These are phyloP conservation scores for Strigamia crassipes DNA, from an alignment of 2,888 invertebrate genomes.

Conservation along the genomic window DNA sequence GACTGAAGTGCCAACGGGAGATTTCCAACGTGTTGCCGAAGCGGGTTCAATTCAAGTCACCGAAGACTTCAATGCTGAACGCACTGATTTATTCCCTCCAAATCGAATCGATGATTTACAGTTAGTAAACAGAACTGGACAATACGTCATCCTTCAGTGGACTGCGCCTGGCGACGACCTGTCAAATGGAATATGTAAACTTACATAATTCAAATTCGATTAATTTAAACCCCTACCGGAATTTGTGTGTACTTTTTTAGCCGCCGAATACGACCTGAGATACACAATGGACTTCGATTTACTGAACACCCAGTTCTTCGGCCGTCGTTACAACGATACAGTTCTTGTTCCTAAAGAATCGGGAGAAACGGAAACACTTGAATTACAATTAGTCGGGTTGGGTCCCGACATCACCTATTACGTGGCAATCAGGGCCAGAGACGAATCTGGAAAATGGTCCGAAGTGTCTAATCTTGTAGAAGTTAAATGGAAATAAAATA, in stretches of 20 bases:
- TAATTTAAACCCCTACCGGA: too few relatives aligned
- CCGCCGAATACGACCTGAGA: neutral
- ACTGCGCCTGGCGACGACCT: conserved; percentile 31
- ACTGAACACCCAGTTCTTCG: neutral
- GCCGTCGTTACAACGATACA: neutral
- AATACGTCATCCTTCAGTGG: neutral
- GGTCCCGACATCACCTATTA: neutral
- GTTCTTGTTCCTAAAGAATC: neutral
- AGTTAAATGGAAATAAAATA: neutral
- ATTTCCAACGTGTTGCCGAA: conserved; percentile 13
- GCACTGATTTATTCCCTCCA: neutral
- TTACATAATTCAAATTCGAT: too few relatives aligned
- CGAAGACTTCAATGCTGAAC: neutral
- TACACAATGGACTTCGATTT: neutral
- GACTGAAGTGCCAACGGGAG: neutral
- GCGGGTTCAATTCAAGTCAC: conserved; percentile 8
- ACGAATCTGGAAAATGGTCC: neutral
- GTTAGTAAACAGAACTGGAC: neutral
- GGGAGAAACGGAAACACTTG: neutral
- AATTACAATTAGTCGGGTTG: neutral
- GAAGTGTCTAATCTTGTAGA: neutral
- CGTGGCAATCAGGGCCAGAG: conserved; percentile 23
- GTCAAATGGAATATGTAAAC: neutral
- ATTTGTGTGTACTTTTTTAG: neutral
- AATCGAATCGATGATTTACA: neutral